Percentiles rank a stretch among this genome's conserved stretches.
These are phyloP conservation scores for Herpetotheres cachinnans DNA, from an alignment of 2,113 vertebrate species.

Conservation along the genomic window DNA sequence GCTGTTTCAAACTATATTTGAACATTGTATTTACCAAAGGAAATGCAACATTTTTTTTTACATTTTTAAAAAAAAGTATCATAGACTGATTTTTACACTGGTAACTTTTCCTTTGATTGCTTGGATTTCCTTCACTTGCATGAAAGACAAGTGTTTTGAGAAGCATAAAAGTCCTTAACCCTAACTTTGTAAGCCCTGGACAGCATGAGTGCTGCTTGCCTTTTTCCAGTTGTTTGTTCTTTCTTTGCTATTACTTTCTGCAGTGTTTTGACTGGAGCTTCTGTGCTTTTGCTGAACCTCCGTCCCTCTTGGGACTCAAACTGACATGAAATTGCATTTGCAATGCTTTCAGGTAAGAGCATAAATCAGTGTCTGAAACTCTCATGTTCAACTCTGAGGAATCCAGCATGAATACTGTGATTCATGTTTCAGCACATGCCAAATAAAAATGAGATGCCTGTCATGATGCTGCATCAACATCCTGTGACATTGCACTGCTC, in stretches of 20 bases:
- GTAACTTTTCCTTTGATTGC: constrained; percentile 27
- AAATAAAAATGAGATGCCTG: neutral
- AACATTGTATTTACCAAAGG: constrained; percentile 26
- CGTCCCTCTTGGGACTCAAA: neutral
- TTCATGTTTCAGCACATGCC: neutral
- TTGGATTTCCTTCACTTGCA: neutral
- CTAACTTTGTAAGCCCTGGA: neutral
- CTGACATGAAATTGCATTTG: neutral
- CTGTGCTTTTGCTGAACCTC: neutral
- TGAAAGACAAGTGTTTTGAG: neutral
- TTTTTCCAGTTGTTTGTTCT: neutral
- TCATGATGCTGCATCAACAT: neutral
- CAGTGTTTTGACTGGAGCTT: neutral
- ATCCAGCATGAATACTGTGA: neutral
- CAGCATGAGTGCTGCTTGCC: neutral
- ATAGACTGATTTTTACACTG: constrained; percentile 20
- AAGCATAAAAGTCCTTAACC: neutral
- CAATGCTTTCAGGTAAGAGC: neutral
- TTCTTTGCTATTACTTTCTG: neutral
- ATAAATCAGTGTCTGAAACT: neutral
- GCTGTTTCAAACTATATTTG: constrained; percentile 48
- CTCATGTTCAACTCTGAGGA: neutral
- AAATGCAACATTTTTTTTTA: constrained; percentile 20
- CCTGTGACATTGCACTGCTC: neutral
- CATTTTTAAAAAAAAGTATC: neutral